Percentiles rank a stretch among this genome's conserved stretches.
These are phyloP conservation scores for Ericerus pela DNA, from an alignment of 1,140 invertebrate species.

Conservation along the genomic window DNA sequence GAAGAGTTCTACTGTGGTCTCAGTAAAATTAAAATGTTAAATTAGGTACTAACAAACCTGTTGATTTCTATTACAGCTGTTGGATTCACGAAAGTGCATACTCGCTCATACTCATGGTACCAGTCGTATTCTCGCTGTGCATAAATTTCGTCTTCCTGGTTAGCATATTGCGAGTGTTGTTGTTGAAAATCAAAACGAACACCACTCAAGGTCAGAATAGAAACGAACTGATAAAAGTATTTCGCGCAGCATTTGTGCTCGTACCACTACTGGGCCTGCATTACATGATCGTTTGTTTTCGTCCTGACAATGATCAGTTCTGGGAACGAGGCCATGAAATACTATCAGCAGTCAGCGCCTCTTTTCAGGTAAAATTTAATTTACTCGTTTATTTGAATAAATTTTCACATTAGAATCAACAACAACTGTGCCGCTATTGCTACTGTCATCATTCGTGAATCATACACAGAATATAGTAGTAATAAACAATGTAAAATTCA, in stretches of 20 bases:
- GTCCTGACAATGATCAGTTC: slow-evolving; percentile 50
- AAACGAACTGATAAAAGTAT: slow-evolving; percentile 52
- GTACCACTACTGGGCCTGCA: slow-evolving; percentile 69
- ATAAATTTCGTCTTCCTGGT: slow-evolving; percentile 79
- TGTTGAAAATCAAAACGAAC: slow-evolving; percentile 63
- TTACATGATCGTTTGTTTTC: slow-evolving; percentile 76
- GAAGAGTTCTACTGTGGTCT: neutral
- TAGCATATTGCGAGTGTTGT: slow-evolving; percentile 84
- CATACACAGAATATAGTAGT: too few relatives aligned
- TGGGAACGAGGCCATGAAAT: slow-evolving; percentile 68
- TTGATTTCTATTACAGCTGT: slow-evolving; percentile 50
- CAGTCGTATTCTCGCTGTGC: slow-evolving; percentile 61
- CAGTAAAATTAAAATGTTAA: neutral
- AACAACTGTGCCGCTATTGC: too few relatives aligned
- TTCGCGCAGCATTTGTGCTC: slow-evolving; percentile 74
- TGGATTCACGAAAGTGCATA: slow-evolving; percentile 63
- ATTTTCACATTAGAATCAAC: too few relatives aligned
- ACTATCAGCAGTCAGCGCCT: slow-evolving; percentile 65
- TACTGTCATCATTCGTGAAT: too few relatives aligned
- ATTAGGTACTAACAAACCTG: neutral
- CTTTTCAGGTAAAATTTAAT: slow-evolving; percentile 84
- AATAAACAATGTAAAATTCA: too few relatives aligned
- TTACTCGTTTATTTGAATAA: too few relatives aligned
- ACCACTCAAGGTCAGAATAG: slow-evolving; percentile 44
- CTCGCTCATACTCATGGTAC: slow-evolving; percentile 55